These are phyloP conservation scores for Sebastes fasciatus DNA, from an alignment of 2,113 vertebrate genomes.

Conservation along the genomic window DNA sequence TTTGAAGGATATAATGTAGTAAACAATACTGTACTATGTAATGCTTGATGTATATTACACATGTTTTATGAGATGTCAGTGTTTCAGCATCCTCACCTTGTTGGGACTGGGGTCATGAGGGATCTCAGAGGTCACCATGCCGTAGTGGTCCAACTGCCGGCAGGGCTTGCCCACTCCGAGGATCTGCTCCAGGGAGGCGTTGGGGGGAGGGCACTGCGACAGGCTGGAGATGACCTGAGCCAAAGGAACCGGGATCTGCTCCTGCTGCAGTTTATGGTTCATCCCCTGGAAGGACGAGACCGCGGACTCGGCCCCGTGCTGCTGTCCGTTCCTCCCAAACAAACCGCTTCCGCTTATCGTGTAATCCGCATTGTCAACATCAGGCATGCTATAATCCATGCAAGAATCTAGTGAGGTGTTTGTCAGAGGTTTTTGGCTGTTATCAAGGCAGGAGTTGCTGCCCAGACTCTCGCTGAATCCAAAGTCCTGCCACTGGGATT, in stretches of 20 bases:
- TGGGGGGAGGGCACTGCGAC: constrained; percentile 72
- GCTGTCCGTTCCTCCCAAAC: constrained; percentile 40
- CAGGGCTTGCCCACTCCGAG: constrained; percentile 68
- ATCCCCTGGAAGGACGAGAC: constrained; percentile 57
- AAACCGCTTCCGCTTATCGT: constrained; percentile 25
- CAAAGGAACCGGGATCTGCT: constrained; percentile 64
- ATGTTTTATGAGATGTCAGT: background rate
- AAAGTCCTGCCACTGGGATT: constrained; percentile 66
- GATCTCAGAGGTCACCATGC: constrained; percentile 61
- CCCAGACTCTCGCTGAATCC: constrained; percentile 33
- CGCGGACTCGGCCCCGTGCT: constrained; percentile 24
- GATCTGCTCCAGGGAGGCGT: constrained; percentile 75
- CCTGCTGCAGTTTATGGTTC: constrained; percentile 67
- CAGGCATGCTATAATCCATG: constrained; percentile 61
- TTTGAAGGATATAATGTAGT: no score
- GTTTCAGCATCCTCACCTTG: constrained; percentile 69
- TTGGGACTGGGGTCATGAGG: constrained; percentile 55
- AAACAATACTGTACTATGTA: background rate
- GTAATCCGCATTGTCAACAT: constrained; percentile 48
- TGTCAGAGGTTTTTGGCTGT: constrained; percentile 58
- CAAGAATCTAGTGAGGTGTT: constrained; percentile 55
- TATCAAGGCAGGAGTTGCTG: constrained; percentile 47
- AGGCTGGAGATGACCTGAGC: constrained; percentile 74
- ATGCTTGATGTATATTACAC: background rate
- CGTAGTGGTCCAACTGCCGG: constrained; percentile 67